These are phyloP conservation scores for Cosmopolites sordidus DNA, from an alignment of 2,888 invertebrate species.

Conservation along the genomic window DNA sequence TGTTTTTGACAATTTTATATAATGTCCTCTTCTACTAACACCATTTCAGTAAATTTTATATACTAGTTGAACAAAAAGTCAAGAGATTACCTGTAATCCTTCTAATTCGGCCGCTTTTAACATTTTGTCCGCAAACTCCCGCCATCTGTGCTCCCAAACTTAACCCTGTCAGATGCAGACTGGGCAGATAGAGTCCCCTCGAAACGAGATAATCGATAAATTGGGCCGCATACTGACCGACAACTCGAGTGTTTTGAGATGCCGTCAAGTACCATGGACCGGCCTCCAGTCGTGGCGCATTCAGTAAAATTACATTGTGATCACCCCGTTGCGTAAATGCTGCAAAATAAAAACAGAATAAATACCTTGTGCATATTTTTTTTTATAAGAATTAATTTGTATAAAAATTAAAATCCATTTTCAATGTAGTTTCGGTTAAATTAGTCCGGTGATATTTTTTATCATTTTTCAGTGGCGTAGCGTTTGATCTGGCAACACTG, in stretches of 20 bases:
- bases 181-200: conserved; percentile 54
- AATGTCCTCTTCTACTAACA: no score
- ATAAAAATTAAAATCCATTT: no score
- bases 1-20: no score
- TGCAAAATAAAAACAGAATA: no score
- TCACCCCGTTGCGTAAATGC: conserved; percentile 57
- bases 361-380: no score
- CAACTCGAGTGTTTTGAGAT: conserved; percentile 56
- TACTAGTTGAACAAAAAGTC: no score
- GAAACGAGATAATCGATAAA: conserved; percentile 59
- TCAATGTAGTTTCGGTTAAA: no score
- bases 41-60: no score
- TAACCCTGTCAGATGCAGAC: conserved; percentile 58
- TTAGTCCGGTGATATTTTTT: no score
- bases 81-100: conserved; percentile 54
- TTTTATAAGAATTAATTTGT: no score
- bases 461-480: no score
- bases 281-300: conserved; percentile 56
- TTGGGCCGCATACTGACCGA: conserved; percentile 56
- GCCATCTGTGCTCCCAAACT: conserved; percentile 63
- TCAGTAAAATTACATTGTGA: conserved; percentile 57
- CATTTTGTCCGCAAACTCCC: conserved; percentile 57
- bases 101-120: conserved; percentile 54
- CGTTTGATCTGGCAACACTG: no score
- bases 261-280: conserved; percentile 62